A percentile compares a stretch with the other conserved stretches of the same genome.
Evolutionary conservation across 2,797 vertebrate species (phyloP).

Genomic region (Mormyrus hasselquistii): DNA sequence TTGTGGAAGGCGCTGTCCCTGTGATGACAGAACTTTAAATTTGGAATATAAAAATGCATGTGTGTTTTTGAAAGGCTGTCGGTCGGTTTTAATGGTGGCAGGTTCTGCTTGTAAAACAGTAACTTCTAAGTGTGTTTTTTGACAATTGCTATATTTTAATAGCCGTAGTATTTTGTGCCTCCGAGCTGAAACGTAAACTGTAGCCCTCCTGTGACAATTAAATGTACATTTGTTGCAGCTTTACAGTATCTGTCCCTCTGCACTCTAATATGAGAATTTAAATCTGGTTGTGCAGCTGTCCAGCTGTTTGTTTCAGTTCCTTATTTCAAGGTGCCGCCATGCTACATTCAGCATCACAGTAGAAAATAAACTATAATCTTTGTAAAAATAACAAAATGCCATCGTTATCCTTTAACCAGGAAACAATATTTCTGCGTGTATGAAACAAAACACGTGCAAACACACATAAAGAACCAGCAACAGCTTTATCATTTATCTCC

Average conservation of each 20-base stretch:
- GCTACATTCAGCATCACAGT: background rate
- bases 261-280: background rate
- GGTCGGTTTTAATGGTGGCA: background rate
- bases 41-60: background rate
- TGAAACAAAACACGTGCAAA: background rate
- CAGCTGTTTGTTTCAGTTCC: background rate
- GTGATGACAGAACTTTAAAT: background rate
- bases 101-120: background rate
- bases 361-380: background rate
- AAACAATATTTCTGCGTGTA: background rate
- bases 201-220: background rate
- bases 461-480: background rate
- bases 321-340: background rate
- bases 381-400: background rate
- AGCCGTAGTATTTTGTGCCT: background rate
- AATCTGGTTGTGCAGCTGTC: background rate
- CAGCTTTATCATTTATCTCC: background rate
- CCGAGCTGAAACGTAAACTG: background rate
- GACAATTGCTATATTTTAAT: background rate
- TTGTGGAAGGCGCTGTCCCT: background rate
- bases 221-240: background rate
- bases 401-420: background rate
- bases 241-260: background rate
- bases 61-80: background rate
- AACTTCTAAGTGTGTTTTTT: background rate